Percentiles rank a stretch among this genome's conserved stretches.
These are phyloP conservation scores for Hermodice carunculata DNA, from an alignment of 2,888 invertebrate genomes.

Conservation along the genomic window DNA sequence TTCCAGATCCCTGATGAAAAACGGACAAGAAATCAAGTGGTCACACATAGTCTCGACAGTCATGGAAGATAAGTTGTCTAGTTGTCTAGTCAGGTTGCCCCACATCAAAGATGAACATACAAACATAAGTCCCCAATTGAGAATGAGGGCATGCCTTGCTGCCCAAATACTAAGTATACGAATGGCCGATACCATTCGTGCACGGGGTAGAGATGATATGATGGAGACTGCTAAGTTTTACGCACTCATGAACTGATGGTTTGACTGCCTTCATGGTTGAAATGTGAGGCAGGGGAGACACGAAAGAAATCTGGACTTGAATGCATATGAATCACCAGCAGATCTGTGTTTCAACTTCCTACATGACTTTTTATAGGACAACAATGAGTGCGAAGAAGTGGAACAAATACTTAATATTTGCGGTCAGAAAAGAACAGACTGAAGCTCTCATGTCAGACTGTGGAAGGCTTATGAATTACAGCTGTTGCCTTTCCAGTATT, in stretches of 20 bases:
- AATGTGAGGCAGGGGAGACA: not conserved
- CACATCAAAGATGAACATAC: not conserved
- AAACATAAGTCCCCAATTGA: not conserved
- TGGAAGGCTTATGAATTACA: not conserved
- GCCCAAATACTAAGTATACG: not conserved
- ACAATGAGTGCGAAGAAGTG: conserved; percentile 1
- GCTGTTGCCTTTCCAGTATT: not conserved
- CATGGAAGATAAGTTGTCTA: not conserved
- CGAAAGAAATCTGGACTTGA: not conserved
- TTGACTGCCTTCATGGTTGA: conserved; percentile 9
- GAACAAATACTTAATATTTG: not conserved
- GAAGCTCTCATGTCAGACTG: not conserved
- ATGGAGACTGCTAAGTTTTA: not conserved
- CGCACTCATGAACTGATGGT: not conserved
- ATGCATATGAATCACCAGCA: not conserved
- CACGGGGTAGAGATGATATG: not conserved
- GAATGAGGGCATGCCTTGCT: conserved; percentile 1
- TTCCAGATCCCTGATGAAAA: not conserved
- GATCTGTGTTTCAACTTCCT: conserved; percentile 1
- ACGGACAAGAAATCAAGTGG: conserved; percentile 1
- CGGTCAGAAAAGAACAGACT: not conserved
- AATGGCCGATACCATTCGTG: conserved; percentile 1
- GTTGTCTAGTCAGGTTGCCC: not conserved
- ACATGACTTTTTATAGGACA: not conserved
- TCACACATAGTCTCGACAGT: not conserved